These are phyloP conservation scores for Agapetus fuscipes DNA, from an alignment of 2,888 invertebrate genomes.

Conservation along the genomic window DNA sequence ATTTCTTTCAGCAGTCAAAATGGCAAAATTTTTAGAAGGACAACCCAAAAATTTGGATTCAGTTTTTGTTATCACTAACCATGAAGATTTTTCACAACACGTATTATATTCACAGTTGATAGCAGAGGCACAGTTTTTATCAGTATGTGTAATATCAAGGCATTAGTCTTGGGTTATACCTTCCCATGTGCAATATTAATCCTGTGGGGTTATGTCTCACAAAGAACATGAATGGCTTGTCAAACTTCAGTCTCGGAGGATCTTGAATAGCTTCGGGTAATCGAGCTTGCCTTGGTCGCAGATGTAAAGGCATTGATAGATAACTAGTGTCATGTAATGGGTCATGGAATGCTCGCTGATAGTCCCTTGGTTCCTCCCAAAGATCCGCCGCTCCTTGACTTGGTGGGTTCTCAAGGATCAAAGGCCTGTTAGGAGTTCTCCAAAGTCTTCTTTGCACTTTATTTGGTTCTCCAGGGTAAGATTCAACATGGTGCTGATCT, in stretches of 20 bases:
- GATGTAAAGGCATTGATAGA: slow-evolving; percentile 51
- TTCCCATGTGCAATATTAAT: slow-evolving; percentile 77
- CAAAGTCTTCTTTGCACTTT: slow-evolving; percentile 30
- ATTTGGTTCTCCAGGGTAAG: slow-evolving; percentile 62
- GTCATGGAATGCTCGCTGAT: slow-evolving; percentile 60
- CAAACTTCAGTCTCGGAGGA: slow-evolving; percentile 67
- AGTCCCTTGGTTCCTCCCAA: slow-evolving; percentile 51
- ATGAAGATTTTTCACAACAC: too few species aligned
- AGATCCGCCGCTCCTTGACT: slow-evolving; percentile 18
- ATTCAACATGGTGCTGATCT: slow-evolving; percentile 70
- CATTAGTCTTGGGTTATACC: slow-evolving; percentile 75
- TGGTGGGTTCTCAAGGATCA: slow-evolving; percentile 25
- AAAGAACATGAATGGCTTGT: slow-evolving; percentile 81
- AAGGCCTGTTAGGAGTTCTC: slow-evolving; percentile 23
- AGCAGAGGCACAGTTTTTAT: too few species aligned
- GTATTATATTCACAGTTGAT: too few species aligned
- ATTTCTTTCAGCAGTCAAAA: too few species aligned
- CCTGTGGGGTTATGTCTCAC: slow-evolving; percentile 89
- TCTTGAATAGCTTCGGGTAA: slow-evolving; percentile 27
- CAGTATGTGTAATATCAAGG: slow-evolving; percentile 39
- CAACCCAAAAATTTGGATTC: too few species aligned
- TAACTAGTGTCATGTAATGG: slow-evolving; percentile 47
- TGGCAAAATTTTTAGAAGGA: too few species aligned
- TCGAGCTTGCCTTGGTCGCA: slow-evolving; percentile 48
- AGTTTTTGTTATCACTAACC: too few species aligned